Base-by-base conservation (phyloP, 2,113 vertebrate genomes). In the Ranitomeya imitator region DNA sequence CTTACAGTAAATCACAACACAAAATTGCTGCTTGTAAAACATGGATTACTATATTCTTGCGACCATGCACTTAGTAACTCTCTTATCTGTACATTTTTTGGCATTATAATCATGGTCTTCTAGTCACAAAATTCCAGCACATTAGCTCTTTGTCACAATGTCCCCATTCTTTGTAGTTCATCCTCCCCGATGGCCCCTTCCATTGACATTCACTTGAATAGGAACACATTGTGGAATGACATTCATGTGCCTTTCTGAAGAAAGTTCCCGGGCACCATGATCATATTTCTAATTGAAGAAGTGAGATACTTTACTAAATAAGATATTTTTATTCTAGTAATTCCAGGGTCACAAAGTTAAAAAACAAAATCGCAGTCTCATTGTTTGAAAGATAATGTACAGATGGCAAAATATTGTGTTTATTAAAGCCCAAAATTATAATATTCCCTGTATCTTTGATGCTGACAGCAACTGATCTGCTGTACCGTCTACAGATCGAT, bases 91-190 rank as follows among this genome's bases (percentile, higher is more conserved):
- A n/a, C 10, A 18, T 65, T 51, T 65, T 45, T 79, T 16, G 51
- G 19, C 57, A 23, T 59, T 60, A 60, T 18, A 60, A 31, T 16
- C 31, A 83, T 73, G 23, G 13, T 69, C 31, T 86, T 37, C 31
- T 52, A 57, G 85, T 51, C 73, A 78, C 18, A 37, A 45, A 16
- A 63, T 63, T 79, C 60, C 26, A 16, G 10, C 77, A 69, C 77
- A 67, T 79, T 86, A 61, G 76, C 60, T 85, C 90, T 85, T 85
- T 78, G 79, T 52, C 8, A 3, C 85, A 92, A 80, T 15, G n/a
- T 74, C 1, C 4, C 7, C 65, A 2, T 26, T 85, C 52, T 85
- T 13, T 79, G 31, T 21, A 85, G 63, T 85, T 2, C 0, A 81
- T 79, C 11, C 73, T 87, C 26, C 85, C 88, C 54, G 19, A 13